A percentile compares a stretch with the other conserved stretches of the same genome.
Evolutionary conservation across 2,797 vertebrate species (phyloP).

Genomic region (Poecile montanus): DNA sequence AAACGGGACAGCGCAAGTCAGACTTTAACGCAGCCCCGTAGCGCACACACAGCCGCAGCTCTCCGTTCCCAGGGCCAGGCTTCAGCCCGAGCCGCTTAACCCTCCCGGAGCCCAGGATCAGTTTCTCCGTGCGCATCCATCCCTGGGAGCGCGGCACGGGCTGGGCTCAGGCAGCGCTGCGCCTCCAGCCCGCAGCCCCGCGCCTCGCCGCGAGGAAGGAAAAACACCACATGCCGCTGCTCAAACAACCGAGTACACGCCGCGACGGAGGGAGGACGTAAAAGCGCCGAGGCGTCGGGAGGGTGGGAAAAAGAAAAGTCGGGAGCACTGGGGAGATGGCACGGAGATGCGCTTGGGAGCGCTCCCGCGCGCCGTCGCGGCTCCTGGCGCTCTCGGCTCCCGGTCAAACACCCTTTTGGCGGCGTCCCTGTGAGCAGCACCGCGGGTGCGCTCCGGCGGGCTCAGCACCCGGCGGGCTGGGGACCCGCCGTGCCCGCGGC

Average conservation of each 20-base stretch:
- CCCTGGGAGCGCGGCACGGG: neutral
- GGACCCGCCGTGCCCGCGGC: rapidly evolving
- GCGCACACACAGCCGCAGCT: rapidly evolving
- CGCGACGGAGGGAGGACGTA: rapidly evolving
- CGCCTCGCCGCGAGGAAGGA: neutral
- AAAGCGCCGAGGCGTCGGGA: neutral
- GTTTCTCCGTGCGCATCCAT: rapidly evolving
- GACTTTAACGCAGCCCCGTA: rapidly evolving
- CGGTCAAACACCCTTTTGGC: rapidly evolving
- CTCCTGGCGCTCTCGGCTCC: rapidly evolving
- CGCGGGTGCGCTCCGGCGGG: rapidly evolving
- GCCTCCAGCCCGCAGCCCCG: neutral
- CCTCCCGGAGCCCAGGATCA: neutral
- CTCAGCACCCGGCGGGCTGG: rapidly evolving
- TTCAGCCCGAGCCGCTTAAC: rapidly evolving
- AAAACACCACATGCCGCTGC: neutral
- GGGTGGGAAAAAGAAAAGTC: rapidly evolving
- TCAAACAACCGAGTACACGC: rapidly evolving
- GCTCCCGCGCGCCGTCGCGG: rapidly evolving
- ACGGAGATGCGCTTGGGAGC: no score
- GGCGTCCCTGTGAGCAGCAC: rapidly evolving
- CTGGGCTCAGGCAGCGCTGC: rapidly evolving
- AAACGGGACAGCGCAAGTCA: neutral
- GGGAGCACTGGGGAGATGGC: rapidly evolving
- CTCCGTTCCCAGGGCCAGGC: rapidly evolving